Percentiles rank a stretch among this genome's conserved stretches.
Conservation (phyloP, 2,113 vertebrate genomes). For the Tragelaphus strepsiceros region DNA sequence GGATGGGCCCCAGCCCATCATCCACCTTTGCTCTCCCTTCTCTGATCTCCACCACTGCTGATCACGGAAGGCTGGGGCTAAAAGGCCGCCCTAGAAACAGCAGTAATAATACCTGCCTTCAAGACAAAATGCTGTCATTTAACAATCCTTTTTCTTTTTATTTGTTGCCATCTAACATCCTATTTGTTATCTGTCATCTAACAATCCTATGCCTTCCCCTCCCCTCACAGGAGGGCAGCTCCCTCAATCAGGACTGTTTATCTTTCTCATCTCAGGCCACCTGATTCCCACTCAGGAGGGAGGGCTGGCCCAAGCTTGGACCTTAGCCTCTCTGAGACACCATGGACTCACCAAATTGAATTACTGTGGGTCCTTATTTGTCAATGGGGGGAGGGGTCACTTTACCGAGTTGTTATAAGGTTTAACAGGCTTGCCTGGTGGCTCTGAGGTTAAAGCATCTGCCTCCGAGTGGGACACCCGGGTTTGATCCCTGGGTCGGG, state of each 20-base stretch:
- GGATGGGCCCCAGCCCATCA: too few relatives aligned
- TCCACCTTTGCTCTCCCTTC: background rate
- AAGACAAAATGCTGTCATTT: background rate
- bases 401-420: background rate
- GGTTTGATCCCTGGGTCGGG: too few relatives aligned
- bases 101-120: background rate
- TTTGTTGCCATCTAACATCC: background rate
- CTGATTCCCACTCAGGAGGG: too few relatives aligned
- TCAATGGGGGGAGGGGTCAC: too few relatives aligned
- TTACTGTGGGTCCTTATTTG: background rate
- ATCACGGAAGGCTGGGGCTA: background rate
- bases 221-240: background rate
- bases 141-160: background rate
- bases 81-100: background rate
- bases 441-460: too few relatives aligned
- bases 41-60: rapidly evolving
- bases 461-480: too few relatives aligned
- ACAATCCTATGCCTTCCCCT: background rate
- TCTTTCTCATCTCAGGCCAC: background rate
- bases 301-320: background rate
- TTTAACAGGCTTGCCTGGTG: background rate
- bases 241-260: background rate
- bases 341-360: background rate
- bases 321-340: background rate
- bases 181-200: background rate